Base-by-base conservation (phyloP, 2,888 invertebrate genomes). In the Papilio protenor region DNA sequence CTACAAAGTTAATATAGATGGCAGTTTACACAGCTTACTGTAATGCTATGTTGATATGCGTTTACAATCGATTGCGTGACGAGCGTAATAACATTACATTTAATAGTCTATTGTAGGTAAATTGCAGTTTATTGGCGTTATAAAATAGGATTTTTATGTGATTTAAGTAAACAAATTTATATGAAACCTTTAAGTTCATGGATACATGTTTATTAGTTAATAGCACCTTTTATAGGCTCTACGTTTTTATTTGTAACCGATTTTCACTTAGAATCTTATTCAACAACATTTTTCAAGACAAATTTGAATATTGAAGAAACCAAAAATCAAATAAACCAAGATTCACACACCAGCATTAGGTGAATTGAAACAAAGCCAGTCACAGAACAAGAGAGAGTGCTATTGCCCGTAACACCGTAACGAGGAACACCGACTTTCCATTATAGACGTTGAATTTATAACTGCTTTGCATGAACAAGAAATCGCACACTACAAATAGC, bases 41-140 rank as follows among this genome's bases (percentile, higher is more conserved):
- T 12, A 33, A 33, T 18, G 49, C 70, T 3, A 52, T n/a, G 33
- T 57, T 57, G 40, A 57, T 33, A 40, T 40, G 16, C 61, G 27
- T 27, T 27, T 27, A 84, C 81, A 84, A 82, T 78, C 83, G 82
- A 83, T 80, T 79, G 81, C 80, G 79, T 78, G 77, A 79, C 81
- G 82, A 84, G 82, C 80, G 81, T 77, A 33, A 45, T 66, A 66
- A n/a, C n/a, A 66, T 66, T 80, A 71, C 77, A 79, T 76, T 80
- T 80, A 77, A 79, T 79, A 81, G 78, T 77, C 79, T 79, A 81
- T 82, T 80, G 81, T 81, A 78, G 80, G 77, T 52, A 72, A 23
- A 70, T 75, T 40, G 40, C 33, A 57, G 16, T 55, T 69, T 59
- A 76, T 57, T 45, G 27, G 18, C 45, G 75, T n/a, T 45, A 57